Base-by-base conservation (phyloP, 2,888 invertebrate genomes). In the Crioceris asparagi region DNA sequence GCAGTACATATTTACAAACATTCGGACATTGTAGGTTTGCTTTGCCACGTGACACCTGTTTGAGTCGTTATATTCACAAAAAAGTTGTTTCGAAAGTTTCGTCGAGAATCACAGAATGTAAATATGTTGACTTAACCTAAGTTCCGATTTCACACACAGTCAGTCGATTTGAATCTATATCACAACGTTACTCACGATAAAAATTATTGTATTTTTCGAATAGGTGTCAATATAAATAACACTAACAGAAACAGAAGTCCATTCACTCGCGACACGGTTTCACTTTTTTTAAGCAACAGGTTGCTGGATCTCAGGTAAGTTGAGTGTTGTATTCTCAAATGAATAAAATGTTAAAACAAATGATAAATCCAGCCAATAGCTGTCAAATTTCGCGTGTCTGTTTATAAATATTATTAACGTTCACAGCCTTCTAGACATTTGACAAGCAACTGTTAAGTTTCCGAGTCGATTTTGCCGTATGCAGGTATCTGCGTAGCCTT, bases 31-130 rank as follows among this genome's bases (percentile, higher is more conserved):
- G n/a, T n/a, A n/a, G n/a, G n/a, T n/a, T n/a, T n/a, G n/a, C n/a
- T n/a, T 52, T 56, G 58, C 57, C 58, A 58, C 57, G 57, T 58
- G 58, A 58, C 54, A 55, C 51, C 54, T 54, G 55, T 54, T 51
- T 35, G 30, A 29, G 27, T 39, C 35, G 25, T 19, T 35, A 23
- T 37, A 25, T 25, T 4, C 12, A 23, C 4, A n/a, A n/a, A 18
- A 32, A 14, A 16, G 19, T 19, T 14, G 8, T 17, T 14, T 17
- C 17, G 32, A 18, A 17, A 18, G 17, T 31, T 16, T 7, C 25
- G 25, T 3, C 25, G 25, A 40, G 15, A 17, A 36, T 39, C 37
- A 39, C 39, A 39, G 37, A 35, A 32, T 34, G 14, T 26, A 30
- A n/a, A n/a, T n/a, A n/a, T n/a, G 29, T 32, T 14, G 17, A 17